Conservation (phyloP, 2,113 vertebrate species). For the Hiodon tergisus region DNA sequence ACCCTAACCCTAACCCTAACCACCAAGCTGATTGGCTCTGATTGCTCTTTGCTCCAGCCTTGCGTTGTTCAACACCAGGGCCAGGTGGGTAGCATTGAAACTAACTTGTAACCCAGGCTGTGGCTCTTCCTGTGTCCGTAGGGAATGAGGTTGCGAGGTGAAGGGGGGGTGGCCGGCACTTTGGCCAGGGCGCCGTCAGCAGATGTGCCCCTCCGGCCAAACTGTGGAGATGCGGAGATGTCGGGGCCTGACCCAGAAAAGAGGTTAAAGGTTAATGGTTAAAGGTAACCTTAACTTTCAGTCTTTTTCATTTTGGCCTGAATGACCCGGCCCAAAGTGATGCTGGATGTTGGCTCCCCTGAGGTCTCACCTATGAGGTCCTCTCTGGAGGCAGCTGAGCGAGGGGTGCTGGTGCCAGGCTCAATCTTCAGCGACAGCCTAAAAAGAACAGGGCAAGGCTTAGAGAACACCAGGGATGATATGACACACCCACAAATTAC, state of each 20-base stretch:
- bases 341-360: neutral
- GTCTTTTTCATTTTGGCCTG: too few relatives aligned
- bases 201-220: conserved; percentile 70
- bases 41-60: too few relatives aligned
- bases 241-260: conserved; percentile 70
- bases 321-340: too few relatives aligned
- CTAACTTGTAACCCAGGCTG: conserved; percentile 96
- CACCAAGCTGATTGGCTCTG: too few relatives aligned
- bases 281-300: too few relatives aligned
- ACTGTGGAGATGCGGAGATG: conserved; percentile 80
- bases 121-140: conserved; percentile 96
- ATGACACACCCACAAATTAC: neutral
- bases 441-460: conserved; percentile 28
- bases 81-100: conserved; percentile 7
- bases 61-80: neutral
- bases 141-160: conserved; percentile 83
- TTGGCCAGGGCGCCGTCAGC: conserved; percentile 70
- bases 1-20: too few relatives aligned
- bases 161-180: conserved; percentile 83
- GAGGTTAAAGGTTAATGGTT: neutral
- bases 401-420: conserved; percentile 89
- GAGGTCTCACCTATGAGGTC: conserved; percentile 75
- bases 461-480: neutral
- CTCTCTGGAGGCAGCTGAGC: conserved; percentile 85
- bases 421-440: conserved; percentile 97